Evolutionary conservation across 2,888 invertebrate genomes (phyloP).

Genomic region (Diplazon laetatorius): DNA sequence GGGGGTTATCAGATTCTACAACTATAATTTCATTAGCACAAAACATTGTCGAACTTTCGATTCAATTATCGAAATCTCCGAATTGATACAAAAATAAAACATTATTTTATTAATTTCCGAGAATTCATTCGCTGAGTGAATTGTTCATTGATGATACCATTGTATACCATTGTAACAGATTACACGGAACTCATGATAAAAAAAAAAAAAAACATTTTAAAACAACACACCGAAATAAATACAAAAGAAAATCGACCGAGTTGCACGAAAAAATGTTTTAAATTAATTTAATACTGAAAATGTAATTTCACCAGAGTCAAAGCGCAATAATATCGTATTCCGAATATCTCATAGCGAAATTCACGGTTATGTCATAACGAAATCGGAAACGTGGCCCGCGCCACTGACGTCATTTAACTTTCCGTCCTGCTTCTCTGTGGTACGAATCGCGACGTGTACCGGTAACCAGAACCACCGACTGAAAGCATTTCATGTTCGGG

Average conservation of each 20-base stretch:
- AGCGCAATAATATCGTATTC: slow-evolving; percentile 36
- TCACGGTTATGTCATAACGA: too few relatives aligned
- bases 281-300: slow-evolving; percentile 25
- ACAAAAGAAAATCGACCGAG: neutral
- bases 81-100: too few relatives aligned
- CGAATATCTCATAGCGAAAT: slow-evolving; percentile 22
- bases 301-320: slow-evolving; percentile 19
- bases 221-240: neutral
- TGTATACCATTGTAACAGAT: neutral
- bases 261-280: neutral
- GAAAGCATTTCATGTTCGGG: slow-evolving; percentile 34
- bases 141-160: neutral
- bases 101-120: neutral
- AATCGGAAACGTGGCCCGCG: too few relatives aligned
- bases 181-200: too few relatives aligned
- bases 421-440: neutral
- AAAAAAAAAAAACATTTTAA: too few relatives aligned
- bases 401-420: slow-evolving; percentile 2
- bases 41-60: too few relatives aligned
- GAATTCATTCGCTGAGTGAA: too few relatives aligned
- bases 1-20: too few relatives aligned
- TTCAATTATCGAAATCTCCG: too few relatives aligned
- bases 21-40: too few relatives aligned
- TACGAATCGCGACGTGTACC: slow-evolving; percentile 24
- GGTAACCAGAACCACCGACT: slow-evolving; percentile 35